A percentile compares a stretch with the other conserved stretches of the same genome.
phyloP scores from a whole-genome alignment of 2,888 invertebrate species.

The Sesia apiformis region DNA sequence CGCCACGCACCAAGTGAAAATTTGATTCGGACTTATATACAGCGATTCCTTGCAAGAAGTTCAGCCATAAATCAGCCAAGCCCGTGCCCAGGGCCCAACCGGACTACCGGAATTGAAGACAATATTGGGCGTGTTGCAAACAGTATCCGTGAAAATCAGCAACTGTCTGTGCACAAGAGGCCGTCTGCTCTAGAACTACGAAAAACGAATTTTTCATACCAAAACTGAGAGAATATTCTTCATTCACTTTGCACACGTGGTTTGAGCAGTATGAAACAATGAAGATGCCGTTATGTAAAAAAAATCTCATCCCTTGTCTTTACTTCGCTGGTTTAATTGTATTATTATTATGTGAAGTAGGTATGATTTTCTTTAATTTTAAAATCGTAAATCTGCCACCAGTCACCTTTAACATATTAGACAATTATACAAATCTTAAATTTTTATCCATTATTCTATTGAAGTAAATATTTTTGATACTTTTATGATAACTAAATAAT shows the following conservation, averaged over 20 bases:
- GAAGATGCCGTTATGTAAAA: slow-evolving; percentile 7
- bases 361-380: too few relatives aligned
- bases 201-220: slow-evolving; percentile 11
- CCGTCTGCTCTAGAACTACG: slow-evolving; percentile 1
- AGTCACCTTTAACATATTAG: too few relatives aligned
- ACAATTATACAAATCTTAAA: too few relatives aligned
- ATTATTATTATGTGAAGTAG: too few relatives aligned
- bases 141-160: neutral
- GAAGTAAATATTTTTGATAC: too few relatives aligned
- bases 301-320: neutral
- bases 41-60: neutral
- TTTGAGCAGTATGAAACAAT: slow-evolving; percentile 13
- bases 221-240: slow-evolving; percentile 7
- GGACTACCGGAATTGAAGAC: too few relatives aligned
- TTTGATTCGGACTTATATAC: neutral
- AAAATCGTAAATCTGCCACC: too few relatives aligned
- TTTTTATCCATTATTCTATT: too few relatives aligned
- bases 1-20: neutral
- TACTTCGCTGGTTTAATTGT: too few relatives aligned
- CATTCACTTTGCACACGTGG: slow-evolving; percentile 12
- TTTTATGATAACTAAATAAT: neutral
- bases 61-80: neutral
- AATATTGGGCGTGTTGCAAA: neutral
- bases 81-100: neutral
- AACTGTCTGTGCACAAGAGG: neutral